These are phyloP conservation scores for Tursiops truncatus DNA, from an alignment of 2,113 vertebrate genomes.

Conservation along the genomic window DNA sequence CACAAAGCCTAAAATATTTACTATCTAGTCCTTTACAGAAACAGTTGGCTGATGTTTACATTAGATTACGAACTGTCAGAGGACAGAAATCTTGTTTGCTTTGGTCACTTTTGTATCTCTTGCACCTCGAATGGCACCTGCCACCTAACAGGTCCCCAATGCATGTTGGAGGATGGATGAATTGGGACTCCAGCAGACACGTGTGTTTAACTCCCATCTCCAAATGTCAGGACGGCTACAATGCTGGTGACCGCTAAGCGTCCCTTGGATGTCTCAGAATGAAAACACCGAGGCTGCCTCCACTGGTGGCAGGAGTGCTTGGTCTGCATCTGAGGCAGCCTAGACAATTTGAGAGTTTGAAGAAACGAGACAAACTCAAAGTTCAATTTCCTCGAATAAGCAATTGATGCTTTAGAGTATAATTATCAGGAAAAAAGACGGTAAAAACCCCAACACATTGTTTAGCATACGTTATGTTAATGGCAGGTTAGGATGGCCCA, in stretches of 20 bases:
- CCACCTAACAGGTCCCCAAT: background rate
- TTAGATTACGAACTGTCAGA: background rate
- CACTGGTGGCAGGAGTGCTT: constrained; percentile 74
- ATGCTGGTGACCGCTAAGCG: fast-evolving
- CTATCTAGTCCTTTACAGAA: background rate
- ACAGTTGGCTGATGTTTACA: background rate
- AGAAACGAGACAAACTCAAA: constrained; percentile 79
- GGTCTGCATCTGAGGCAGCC: constrained; percentile 67
- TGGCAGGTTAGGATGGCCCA: constrained; percentile 90
- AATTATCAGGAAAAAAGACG: constrained; percentile 87
- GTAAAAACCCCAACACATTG: constrained; percentile 77
- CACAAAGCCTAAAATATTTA: background rate
- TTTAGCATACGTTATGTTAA: constrained; percentile 93
- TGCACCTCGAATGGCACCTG: too few species aligned
- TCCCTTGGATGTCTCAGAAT: background rate
- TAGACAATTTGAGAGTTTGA: constrained; percentile 81
- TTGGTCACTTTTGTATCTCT: background rate
- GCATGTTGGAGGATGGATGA: fast-evolving
- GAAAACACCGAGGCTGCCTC: constrained; percentile 46
- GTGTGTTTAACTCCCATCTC: background rate
- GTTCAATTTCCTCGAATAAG: constrained; percentile 88
- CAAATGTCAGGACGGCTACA: background rate
- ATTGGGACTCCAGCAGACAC: background rate
- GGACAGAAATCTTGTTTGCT: background rate
- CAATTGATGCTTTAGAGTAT: constrained; percentile 89